Evolutionary conservation across 2,113 vertebrate species (phyloP), one percentile per base, ranked within the genome.

Genomic region (Prionailurus bengalensis): DNA sequence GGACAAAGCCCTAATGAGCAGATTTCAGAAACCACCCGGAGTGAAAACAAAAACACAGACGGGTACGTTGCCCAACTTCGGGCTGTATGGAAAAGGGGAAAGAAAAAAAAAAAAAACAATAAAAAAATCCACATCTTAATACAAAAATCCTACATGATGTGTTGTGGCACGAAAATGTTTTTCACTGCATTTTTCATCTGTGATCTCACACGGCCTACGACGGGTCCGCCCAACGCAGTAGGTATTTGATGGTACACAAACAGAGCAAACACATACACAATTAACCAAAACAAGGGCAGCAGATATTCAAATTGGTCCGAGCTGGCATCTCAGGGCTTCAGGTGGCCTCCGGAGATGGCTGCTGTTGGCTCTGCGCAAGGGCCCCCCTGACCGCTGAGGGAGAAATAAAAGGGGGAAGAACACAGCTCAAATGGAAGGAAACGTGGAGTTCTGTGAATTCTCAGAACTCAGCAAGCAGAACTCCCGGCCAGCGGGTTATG

Each of bases 141-240:
- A 98, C 99, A 99, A 99, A 98, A 99, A 99, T 99, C 99, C 99
- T 98, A 99, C 99, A 99, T 98, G 99, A 99, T 99, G 99, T 99
- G 99, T 99, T 97, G 99, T 92, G 99, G 99, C 99, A 99, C 95
- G 99, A 99, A 99, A 98, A 99, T 99, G 99, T 99, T 99, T 99
- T 99, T 99, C 99, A 99, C 98, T 99, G 99, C 99, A 99, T 99
- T 99, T 99, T 99, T 99, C 98, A 98, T 98, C 98, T 98, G 99
- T 99, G 99, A 99, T 98, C 99, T 99, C 99, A 99, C 98, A 97
- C 98, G 90, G 98, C 98, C 98, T 97, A 98, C 98, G 97, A 98
- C 84, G 98, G 99, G 99, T 99, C 99, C 99, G 99, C 99, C 99
- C 99, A 99, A 86, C 96, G 97, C 98, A 99, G 99, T 98, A 99